Evolutionary conservation across 2,113 vertebrate species (phyloP).

Genomic region (Noturus placidus): DNA sequence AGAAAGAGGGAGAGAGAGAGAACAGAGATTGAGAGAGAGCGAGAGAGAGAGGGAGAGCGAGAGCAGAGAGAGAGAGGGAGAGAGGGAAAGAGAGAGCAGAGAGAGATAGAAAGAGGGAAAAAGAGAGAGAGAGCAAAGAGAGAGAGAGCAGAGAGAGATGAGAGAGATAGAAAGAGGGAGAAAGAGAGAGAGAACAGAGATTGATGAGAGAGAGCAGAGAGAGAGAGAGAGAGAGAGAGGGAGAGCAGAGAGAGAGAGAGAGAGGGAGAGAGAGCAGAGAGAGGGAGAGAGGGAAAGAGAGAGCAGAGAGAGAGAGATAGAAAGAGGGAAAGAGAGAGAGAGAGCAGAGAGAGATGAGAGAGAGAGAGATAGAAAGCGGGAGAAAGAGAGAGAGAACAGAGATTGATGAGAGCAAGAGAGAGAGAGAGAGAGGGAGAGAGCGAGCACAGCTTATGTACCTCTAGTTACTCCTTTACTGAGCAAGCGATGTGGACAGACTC

Average conservation of each 20-base stretch:
- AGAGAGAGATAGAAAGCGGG: too few relatives aligned
- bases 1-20: too few relatives aligned
- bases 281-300: too few relatives aligned
- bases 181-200: neutral
- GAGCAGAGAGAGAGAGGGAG: neutral
- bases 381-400: neutral
- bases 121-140: neutral
- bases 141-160: neutral
- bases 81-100: neutral
- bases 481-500: neutral
- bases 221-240: too few relatives aligned
- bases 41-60: too few relatives aligned
- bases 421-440: neutral
- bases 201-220: neutral
- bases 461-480: neutral
- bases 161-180: too few relatives aligned
- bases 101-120: too few relatives aligned
- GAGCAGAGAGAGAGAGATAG: too few relatives aligned
- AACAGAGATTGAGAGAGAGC: neutral
- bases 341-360: too few relatives aligned
- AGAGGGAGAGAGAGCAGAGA: too few relatives aligned
- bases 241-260: neutral
- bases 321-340: too few relatives aligned
- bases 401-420: too few relatives aligned
- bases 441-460: neutral